Percentiles rank a stretch among this genome's conserved stretches.
These are phyloP conservation scores for Catharus minimus DNA, from an alignment of 2,113 vertebrate species.

Conservation along the genomic window DNA sequence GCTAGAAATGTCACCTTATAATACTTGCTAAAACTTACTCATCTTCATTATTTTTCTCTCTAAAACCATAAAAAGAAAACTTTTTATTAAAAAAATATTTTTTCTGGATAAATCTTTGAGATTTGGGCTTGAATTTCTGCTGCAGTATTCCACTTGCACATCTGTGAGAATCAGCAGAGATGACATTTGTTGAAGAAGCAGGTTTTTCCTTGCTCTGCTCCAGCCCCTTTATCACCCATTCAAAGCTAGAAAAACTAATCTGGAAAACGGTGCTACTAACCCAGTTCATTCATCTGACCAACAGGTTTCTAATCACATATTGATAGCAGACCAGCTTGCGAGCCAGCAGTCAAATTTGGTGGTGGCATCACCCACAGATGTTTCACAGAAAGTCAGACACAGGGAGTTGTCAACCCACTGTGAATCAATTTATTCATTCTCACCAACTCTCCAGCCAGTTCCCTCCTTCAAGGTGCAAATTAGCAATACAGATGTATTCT, in stretches of 20 bases:
- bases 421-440: constrained; percentile 69
- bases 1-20: neutral
- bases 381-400: constrained; percentile 56
- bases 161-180: neutral
- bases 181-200: neutral
- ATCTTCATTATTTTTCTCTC: neutral
- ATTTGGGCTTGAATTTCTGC: neutral
- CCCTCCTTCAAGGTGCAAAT: constrained; percentile 63
- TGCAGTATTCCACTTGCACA: neutral
- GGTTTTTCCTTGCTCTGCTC: neutral
- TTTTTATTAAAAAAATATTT: neutral
- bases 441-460: constrained; percentile 57
- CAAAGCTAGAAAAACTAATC: neutral
- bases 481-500: constrained; percentile 59
- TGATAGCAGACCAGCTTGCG: constrained; percentile 19
- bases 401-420: constrained; percentile 47
- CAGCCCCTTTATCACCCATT: neutral
- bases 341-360: constrained; percentile 53
- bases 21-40: neutral
- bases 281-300: neutral
- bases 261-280: neutral
- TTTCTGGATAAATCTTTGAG: neutral
- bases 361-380: constrained; percentile 59
- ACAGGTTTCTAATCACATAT: constrained; percentile 40
- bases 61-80: neutral